phyloP scores from a whole-genome alignment of 2,113 vertebrate genomes.

The Brienomyrus brachyistius region DNA sequence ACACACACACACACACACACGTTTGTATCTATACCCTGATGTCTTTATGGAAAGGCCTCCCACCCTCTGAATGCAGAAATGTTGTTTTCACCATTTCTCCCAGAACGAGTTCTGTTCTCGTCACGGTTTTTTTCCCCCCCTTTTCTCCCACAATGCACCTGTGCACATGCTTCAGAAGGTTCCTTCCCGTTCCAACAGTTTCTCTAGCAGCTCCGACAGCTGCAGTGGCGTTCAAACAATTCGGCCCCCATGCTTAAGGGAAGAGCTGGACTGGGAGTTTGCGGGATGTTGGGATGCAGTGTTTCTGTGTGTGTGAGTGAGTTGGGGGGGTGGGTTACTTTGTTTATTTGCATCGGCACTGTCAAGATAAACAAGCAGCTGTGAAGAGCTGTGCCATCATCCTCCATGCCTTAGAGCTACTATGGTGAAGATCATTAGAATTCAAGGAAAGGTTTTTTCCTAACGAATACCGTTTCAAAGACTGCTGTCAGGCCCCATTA shows the following conservation, averaged over 20 bases:
- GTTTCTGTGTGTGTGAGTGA: neutral
- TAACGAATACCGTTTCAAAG: constrained; percentile 37
- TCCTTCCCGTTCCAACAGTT: neutral
- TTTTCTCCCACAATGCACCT: neutral
- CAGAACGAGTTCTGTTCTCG: neutral
- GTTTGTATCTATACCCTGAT: neutral
- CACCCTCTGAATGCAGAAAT: neutral
- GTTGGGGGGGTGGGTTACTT: neutral
- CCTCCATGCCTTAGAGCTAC: constrained; percentile 28
- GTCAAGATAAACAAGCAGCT: neutral
- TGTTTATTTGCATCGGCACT: neutral
- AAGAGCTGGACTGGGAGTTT: neutral
- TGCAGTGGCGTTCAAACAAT: neutral
- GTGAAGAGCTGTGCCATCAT: neutral
- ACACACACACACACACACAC: neutral
- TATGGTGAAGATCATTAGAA: constrained; percentile 49
- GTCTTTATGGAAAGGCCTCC: neutral
- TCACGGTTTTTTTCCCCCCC: no score
- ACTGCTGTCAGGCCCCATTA: constrained; percentile 20
- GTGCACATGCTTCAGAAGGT: neutral
- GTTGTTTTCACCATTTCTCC: neutral
- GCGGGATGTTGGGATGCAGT: neutral
- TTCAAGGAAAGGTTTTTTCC: constrained; percentile 40
- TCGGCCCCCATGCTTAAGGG: neutral
- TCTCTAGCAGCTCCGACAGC: neutral